Percentiles rank a stretch among this genome's conserved stretches.
Evolutionary conservation across 2,113 vertebrate genomes (phyloP).

Genomic region (Toxotes jaculatrix): DNA sequence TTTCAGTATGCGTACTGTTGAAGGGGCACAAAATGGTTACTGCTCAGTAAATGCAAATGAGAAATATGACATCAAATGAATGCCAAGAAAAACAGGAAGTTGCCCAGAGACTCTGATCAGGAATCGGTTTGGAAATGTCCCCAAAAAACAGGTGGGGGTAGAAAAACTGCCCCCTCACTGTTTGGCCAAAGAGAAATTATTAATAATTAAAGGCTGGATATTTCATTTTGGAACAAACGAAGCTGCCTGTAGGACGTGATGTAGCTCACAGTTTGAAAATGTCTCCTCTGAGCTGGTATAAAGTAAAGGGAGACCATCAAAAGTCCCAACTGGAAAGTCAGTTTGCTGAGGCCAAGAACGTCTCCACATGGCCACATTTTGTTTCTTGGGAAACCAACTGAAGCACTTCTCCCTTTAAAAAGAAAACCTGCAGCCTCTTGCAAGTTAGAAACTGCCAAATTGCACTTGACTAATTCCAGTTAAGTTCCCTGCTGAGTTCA

Average conservation of each 20-base stretch:
- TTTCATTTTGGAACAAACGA: neutral
- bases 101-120: slow-evolving; percentile 36
- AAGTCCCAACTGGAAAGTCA: neutral
- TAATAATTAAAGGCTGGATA: neutral
- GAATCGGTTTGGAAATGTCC: slow-evolving; percentile 13
- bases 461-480: neutral
- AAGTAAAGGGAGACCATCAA: neutral
- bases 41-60: neutral
- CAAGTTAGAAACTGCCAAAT: neutral
- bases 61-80: neutral
- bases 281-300: neutral
- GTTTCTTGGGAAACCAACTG: neutral
- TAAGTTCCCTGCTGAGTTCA: neutral
- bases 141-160: neutral
- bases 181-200: neutral
- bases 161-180: neutral
- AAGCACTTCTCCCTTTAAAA: slow-evolving; percentile 2
- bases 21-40: slow-evolving; percentile 41
- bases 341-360: neutral
- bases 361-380: neutral
- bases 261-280: neutral
- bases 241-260: neutral
- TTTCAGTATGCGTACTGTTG: neutral
- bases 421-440: neutral
- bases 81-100: slow-evolving; percentile 20